Conservation (phyloP, 2,888 invertebrate species). For the Drosophila planitibia region DNA sequence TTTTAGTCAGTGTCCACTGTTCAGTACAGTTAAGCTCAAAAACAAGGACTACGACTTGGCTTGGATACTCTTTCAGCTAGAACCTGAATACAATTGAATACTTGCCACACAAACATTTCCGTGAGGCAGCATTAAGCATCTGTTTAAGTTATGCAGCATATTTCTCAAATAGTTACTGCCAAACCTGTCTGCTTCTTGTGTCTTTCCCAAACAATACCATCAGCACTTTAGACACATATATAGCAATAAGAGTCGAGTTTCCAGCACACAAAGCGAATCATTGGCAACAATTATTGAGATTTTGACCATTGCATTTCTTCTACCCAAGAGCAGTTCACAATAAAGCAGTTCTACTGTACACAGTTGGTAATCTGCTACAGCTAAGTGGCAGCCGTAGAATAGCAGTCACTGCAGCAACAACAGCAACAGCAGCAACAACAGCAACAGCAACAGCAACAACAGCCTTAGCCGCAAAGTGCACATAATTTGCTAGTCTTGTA, state of each 20-base stretch:
- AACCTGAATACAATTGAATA: neutral
- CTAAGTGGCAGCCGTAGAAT: constrained; percentile 9
- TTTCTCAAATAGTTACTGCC: neutral
- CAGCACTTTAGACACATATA: neutral
- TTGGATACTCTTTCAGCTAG: neutral
- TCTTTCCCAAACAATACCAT: no score
- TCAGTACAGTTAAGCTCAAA: constrained; percentile 12
- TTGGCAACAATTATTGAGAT: neutral
- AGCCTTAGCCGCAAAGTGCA: constrained; percentile 39
- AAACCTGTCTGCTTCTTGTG: no score
- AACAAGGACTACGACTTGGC: constrained; percentile 13
- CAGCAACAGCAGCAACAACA: neutral
- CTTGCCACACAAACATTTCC: neutral
- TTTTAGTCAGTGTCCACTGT: constrained; percentile 11
- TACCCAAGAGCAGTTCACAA: constrained; percentile 2
- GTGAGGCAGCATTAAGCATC: neutral
- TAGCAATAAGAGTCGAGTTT: neutral
- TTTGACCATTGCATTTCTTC: neutral
- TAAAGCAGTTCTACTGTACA: constrained; percentile 23
- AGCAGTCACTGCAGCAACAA: neutral
- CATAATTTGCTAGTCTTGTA: constrained; percentile 47
- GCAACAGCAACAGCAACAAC: neutral
- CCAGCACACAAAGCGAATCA: neutral
- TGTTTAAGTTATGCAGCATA: neutral
- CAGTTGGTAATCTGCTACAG: constrained; percentile 5